Evolutionary conservation across 23 tunicate species (phyloP).

Genomic region (Aplidium turbinatum): DNA sequence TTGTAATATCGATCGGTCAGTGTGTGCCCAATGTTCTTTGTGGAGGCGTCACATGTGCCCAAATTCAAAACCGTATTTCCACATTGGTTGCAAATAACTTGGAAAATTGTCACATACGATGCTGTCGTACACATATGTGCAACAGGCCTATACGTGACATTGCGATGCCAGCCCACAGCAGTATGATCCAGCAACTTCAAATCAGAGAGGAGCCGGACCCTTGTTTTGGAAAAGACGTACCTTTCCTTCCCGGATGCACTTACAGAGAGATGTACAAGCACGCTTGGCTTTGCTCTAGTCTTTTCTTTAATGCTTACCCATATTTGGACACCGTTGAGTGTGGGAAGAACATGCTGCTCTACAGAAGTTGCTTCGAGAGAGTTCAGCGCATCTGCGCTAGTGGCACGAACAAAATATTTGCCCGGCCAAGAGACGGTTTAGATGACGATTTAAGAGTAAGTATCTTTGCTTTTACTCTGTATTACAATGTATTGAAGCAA

Average conservation of each 20-base stretch:
- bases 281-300: neutral
- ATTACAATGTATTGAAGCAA: too few relatives aligned
- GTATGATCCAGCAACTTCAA: too few relatives aligned
- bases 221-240: neutral
- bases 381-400: neutral
- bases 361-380: neutral
- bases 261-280: neutral
- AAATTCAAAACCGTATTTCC: neutral
- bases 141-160: neutral
- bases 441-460: neutral
- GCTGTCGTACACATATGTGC: neutral
- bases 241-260: neutral
- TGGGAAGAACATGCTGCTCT: neutral
- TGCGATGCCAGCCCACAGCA: neutral
- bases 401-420: neutral
- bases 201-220: too few relatives aligned
- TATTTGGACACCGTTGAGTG: neutral
- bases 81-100: neutral
- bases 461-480: too few relatives aligned
- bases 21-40: neutral
- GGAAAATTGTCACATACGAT: neutral
- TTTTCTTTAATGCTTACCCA: neutral
- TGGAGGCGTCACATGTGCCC: neutral
- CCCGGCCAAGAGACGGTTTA: neutral
- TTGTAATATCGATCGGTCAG: neutral